Evolutionary conservation across 2,888 invertebrate genomes (phyloP).

Genomic region (Griposia aprilina): DNA sequence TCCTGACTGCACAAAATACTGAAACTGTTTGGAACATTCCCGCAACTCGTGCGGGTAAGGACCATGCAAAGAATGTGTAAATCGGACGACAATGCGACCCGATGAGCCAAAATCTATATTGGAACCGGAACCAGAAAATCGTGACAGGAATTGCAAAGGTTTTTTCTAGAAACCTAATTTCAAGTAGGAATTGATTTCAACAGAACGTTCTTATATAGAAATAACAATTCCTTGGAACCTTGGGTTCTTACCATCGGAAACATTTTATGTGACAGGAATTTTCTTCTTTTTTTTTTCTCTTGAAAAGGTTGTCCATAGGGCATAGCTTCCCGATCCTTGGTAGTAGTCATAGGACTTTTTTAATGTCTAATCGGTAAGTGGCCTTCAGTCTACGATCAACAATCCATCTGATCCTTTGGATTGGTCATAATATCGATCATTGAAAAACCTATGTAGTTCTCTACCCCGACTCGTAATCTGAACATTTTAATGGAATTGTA

Average conservation of each 20-base stretch:
- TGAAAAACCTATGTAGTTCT: neutral
- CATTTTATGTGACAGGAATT: slow-evolving; percentile 3
- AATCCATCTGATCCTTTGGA: neutral
- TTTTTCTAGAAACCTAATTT: neutral
- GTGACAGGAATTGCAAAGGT: slow-evolving; percentile 44
- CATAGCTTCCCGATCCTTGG: too few species aligned
- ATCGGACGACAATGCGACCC: slow-evolving; percentile 45
- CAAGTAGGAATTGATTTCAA: slow-evolving; percentile 18
- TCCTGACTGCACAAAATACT: neutral
- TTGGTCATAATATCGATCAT: neutral
- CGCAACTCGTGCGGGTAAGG: neutral
- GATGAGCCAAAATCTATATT: slow-evolving; percentile 30
- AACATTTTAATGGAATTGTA: neutral
- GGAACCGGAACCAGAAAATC: slow-evolving; percentile 17
- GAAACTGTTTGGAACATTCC: neutral
- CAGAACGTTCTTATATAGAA: neutral
- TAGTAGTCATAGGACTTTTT: neutral
- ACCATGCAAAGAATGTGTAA: slow-evolving; percentile 38
- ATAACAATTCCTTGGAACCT: neutral
- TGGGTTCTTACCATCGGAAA: neutral
- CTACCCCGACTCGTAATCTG: neutral
- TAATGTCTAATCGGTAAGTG: neutral
- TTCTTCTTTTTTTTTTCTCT: neutral
- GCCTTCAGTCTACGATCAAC: too few species aligned
- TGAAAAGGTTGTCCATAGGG: neutral